Conservation (phyloP, 2,888 invertebrate species). For the Zaprionus obscuricornis region DNA sequence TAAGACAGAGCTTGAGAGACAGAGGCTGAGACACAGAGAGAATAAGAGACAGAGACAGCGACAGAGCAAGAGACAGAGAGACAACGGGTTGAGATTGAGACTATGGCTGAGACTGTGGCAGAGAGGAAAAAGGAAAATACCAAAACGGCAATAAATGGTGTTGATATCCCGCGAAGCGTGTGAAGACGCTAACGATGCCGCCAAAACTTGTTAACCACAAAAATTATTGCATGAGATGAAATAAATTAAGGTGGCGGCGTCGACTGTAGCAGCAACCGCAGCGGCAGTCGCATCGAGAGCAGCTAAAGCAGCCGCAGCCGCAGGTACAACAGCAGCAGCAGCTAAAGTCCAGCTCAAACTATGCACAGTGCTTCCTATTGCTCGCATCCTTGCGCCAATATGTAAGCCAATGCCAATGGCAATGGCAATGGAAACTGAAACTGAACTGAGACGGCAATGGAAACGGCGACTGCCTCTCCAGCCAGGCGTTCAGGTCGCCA, state of each 20-base stretch:
- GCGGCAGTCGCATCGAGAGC: constrained; percentile 20
- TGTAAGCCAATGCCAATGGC: constrained; percentile 8
- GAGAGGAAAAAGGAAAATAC: constrained; percentile 67
- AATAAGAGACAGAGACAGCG: constrained; percentile 19
- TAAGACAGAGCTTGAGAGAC: constrained; percentile 29
- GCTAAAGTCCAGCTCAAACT: constrained; percentile 61
- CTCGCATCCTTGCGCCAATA: constrained; percentile 70
- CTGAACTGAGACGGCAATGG: constrained; percentile 36
- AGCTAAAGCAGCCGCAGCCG: constrained; percentile 6
- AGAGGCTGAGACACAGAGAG: constrained; percentile 12
- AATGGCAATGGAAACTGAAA: constrained; percentile 13
- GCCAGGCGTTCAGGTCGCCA: constrained; percentile 79
- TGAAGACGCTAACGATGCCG: constrained; percentile 81
- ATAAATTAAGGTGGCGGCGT: constrained; percentile 81
- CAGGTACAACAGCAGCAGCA: constrained; percentile 1
- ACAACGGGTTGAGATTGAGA: constrained; percentile 12
- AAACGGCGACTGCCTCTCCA: constrained; percentile 56
- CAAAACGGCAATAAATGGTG: constrained; percentile 81
- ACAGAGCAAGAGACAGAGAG: constrained; percentile 12
- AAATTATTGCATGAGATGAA: constrained; percentile 81
- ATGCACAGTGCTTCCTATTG: constrained; percentile 75
- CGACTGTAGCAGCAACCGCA: constrained; percentile 63
- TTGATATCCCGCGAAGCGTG: constrained; percentile 82
- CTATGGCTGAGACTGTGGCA: constrained; percentile 7
- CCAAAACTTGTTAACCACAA: constrained; percentile 82